These are phyloP conservation scores for Bostrychus sinensis DNA, from an alignment of 2,113 vertebrate genomes.

Conservation along the genomic window DNA sequence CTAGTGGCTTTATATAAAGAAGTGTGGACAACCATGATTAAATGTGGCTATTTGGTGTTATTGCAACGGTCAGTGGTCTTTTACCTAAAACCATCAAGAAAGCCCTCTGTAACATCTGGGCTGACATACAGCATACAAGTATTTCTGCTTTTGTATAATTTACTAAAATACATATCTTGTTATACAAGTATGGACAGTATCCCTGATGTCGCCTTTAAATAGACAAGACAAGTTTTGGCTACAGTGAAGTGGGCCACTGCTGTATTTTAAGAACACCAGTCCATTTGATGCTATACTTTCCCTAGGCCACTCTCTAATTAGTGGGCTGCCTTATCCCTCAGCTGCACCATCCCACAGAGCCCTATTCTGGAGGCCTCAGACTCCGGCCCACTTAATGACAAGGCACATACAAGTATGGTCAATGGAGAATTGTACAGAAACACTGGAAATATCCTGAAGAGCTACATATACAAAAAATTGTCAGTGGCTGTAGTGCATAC, in stretches of 20 bases:
- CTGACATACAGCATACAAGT: neutral
- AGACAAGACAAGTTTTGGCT: constrained; percentile 43
- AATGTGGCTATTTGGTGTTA: constrained; percentile 46
- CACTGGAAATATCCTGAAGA: constrained; percentile 62
- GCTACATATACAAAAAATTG: constrained; percentile 54
- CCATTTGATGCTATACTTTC: constrained; percentile 75
- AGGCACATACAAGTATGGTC: constrained; percentile 66
- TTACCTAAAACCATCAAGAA: constrained; percentile 14
- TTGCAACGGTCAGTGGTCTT: constrained; percentile 39
- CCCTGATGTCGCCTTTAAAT: constrained; percentile 51
- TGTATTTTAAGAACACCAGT: constrained; percentile 61
- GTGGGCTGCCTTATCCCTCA: constrained; percentile 63
- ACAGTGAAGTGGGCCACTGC: constrained; percentile 41
- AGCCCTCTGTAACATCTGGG: constrained; percentile 15
- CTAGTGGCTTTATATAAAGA: constrained; percentile 57
- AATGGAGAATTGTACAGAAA: constrained; percentile 68
- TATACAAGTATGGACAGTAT: constrained; percentile 34
- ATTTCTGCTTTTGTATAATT: too few species aligned
- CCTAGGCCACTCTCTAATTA: constrained; percentile 73
- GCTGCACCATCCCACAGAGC: constrained; percentile 61
- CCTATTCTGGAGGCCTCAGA: constrained; percentile 61
- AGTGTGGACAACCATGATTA: constrained; percentile 54
- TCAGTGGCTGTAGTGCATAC: neutral
- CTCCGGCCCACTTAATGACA: constrained; percentile 77
- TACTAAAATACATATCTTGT: constrained; percentile 13